Conservation (phyloP, 1,140 invertebrate species). For the Macrobrachium rosenbergii region DNA sequence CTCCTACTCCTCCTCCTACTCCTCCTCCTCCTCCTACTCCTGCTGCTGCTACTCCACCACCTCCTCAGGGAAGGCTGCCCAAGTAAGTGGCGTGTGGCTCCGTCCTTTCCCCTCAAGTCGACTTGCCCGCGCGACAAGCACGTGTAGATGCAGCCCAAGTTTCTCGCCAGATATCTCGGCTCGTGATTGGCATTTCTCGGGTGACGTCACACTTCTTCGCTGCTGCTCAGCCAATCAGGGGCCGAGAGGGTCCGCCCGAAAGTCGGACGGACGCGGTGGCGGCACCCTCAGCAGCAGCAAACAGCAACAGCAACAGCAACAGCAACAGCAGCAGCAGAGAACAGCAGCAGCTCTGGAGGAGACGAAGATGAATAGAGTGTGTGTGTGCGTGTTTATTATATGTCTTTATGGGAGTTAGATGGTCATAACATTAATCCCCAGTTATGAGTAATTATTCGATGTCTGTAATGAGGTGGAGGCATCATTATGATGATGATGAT, state of each 20-base stretch:
- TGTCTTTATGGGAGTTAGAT: conserved; percentile 57
- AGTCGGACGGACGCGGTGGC: conserved; percentile 50
- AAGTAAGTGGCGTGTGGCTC: conserved; percentile 50
- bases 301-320: no score
- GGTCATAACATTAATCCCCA: conserved; percentile 52
- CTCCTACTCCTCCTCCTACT: conserved; percentile 39
- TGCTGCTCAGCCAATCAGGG: conserved; percentile 62
- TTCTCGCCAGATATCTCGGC: conserved; percentile 63
- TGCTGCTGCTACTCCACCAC: conserved; percentile 10
- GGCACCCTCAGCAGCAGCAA: no score
- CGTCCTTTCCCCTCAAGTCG: conserved; percentile 54
- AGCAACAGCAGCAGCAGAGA: no score
- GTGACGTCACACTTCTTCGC: conserved; percentile 63
- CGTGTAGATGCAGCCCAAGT: conserved; percentile 58
- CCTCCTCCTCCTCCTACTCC: background rate
- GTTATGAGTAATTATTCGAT: conserved; percentile 46
- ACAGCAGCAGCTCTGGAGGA: background rate
- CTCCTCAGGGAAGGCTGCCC: conserved; percentile 46
- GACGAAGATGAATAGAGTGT: conserved; percentile 51
- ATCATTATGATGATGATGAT: conserved; percentile 19
- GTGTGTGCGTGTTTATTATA: conserved; percentile 35
- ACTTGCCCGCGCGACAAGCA: conserved; percentile 60
- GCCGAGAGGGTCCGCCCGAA: conserved; percentile 52
- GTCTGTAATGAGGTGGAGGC: no score
- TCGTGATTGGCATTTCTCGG: conserved; percentile 63